phyloP scores from a whole-genome alignment of 2,797 vertebrate genomes.

The Lacerta bilineata region DNA sequence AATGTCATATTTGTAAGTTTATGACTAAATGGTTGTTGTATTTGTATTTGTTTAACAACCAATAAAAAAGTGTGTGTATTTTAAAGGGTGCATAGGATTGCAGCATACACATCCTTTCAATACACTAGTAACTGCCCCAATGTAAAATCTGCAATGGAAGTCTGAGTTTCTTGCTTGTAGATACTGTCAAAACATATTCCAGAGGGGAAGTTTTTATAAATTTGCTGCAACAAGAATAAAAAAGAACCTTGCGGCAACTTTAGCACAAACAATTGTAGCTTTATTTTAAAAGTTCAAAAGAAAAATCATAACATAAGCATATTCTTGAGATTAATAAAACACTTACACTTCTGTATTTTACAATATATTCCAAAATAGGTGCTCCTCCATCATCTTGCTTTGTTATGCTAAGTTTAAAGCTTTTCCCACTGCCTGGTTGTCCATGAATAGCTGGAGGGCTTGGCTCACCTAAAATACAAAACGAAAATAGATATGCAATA shows the following conservation, averaged over 20 bases:
- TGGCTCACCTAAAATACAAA: conserved; percentile 87
- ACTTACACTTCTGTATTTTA: conserved; percentile 98
- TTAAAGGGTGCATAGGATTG: too few species aligned
- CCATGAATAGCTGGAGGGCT: conserved; percentile 96
- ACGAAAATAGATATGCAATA: neutral
- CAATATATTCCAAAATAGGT: conserved; percentile 96
- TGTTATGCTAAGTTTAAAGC: conserved; percentile 93
- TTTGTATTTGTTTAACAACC: too few species aligned
- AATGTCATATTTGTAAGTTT: too few species aligned
- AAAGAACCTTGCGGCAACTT: neutral
- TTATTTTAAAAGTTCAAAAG: neutral
- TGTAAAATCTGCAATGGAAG: neutral
- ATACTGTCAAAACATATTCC: neutral
- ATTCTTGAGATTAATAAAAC: conserved; percentile 21
- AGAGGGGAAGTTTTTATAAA: neutral
- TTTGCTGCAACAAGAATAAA: neutral
- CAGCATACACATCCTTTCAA: neutral
- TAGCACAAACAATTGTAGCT: neutral
- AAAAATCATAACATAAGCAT: neutral
- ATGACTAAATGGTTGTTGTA: too few species aligned
- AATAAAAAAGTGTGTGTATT: too few species aligned
- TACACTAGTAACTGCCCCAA: neutral
- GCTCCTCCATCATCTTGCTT: conserved; percentile 99
- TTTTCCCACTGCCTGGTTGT: conserved; percentile 92
- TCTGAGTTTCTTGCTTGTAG: neutral